Base-by-base conservation (phyloP, 2,888 invertebrate species). In the Oscheius sp. region DNA sequence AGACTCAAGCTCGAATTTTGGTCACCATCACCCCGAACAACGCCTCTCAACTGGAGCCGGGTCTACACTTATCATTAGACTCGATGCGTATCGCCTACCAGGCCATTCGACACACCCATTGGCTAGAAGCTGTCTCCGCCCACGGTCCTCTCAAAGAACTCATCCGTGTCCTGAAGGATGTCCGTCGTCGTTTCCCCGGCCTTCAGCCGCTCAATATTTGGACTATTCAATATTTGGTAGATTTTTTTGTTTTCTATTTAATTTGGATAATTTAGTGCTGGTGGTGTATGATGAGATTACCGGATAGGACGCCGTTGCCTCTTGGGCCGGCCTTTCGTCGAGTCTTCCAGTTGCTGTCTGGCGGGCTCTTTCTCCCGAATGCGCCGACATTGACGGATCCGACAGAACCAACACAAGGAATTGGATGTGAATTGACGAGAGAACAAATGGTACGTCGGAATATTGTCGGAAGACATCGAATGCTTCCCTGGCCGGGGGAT, bases 11-110 rank as follows among this genome's bases (percentile, higher is more conserved):
- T 12, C 41, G 52, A 27, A 93, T 96, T 58, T 92, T 98, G 59
- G 93, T 99, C 82, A 94, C 98, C 23, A 99, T 98, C 0, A 92
- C 97, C 78, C 95, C 95, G 76, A 95, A 94, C 88, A 97, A 98
- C 90, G 91, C 96, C 77, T 92, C 95, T 72, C 96, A 96, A 89
- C 90, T 98, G 69, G 97, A 98, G 88, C 93, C 96, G 0, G 95
- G 95, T 78, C 90, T 93, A 64, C 93, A 93, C 87, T 89, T 91
- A 91, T 84, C 87, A 89, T 56, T 43, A 18, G 92, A 92, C 88
- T 91, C 93, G 53, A 93, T 96, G 91, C 93, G 93, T 89, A 93
- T 94, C 70, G 96, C 97, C 89, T 90, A 96, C 86, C 94, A 95
- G 0, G 95, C 96, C 0, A 95, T 98, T 77, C 92, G 96, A 29